Evolutionary conservation across 2,797 vertebrate species (phyloP).

Genomic region (Eupleurogrammus muticus): DNA sequence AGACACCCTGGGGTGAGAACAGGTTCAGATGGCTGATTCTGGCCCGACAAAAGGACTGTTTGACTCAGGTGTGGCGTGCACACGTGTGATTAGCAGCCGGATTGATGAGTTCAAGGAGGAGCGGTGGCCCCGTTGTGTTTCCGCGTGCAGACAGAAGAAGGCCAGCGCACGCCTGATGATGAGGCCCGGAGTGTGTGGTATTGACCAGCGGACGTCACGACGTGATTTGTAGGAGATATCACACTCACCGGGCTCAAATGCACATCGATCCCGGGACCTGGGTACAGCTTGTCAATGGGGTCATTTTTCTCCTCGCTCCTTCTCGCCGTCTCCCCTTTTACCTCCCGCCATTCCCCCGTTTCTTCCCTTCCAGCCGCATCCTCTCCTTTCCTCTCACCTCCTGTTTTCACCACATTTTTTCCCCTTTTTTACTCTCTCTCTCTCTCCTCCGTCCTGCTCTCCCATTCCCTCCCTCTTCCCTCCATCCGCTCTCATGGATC

Average conservation of each 20-base stretch:
- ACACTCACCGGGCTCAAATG: slow-evolving; percentile 70
- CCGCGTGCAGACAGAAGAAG: slow-evolving; percentile 54
- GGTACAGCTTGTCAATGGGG: slow-evolving; percentile 73
- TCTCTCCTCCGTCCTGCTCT: slow-evolving; percentile 49
- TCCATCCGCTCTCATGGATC: slow-evolving; percentile 76
- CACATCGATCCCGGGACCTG: slow-evolving; percentile 77
- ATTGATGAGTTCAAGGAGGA: slow-evolving; percentile 63
- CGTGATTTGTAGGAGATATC: slow-evolving; percentile 84
- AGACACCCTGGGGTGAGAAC: no score
- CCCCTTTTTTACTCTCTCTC: slow-evolving; percentile 8
- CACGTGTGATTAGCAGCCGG: slow-evolving; percentile 55
- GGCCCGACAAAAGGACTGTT: slow-evolving; percentile 33
- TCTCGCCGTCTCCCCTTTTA: slow-evolving; percentile 4
- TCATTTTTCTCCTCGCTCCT: slow-evolving; percentile 66
- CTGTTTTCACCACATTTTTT: slow-evolving; percentile 7
- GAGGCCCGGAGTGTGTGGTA: slow-evolving; percentile 74
- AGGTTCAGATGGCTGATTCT: slow-evolving; percentile 2
- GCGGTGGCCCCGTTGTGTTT: slow-evolving; percentile 53
- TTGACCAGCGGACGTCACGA: slow-evolving; percentile 78
- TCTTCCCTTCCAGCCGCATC: slow-evolving; percentile 35
- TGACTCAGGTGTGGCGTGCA: slow-evolving; percentile 51
- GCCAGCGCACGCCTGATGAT: slow-evolving; percentile 55
- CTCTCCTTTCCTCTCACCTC: slow-evolving; percentile 31
- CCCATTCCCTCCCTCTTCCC: slow-evolving; percentile 54
- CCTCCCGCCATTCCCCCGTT: slow-evolving; percentile 39